Percentiles rank a stretch among this genome's conserved stretches.
Evolutionary conservation across 1,140 invertebrate genomes (phyloP).

Genomic region (Tetragnatha versicolor): DNA sequence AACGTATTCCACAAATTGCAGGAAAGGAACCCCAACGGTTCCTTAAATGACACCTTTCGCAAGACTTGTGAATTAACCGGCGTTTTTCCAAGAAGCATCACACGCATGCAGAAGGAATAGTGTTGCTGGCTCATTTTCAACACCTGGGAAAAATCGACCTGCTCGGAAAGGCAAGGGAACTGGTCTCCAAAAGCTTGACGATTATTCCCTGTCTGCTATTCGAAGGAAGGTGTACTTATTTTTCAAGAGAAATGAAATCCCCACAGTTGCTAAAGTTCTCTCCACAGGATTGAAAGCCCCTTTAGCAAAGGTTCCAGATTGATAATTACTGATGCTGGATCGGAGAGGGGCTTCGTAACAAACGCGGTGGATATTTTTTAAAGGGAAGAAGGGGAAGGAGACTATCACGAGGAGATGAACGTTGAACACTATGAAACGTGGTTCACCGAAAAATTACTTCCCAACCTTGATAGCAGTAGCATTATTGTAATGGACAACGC

Average conservation of each 20-base stretch:
- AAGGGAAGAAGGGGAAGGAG: slow-evolving; percentile 35
- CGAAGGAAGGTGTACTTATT: neutral
- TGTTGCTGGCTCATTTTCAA: neutral
- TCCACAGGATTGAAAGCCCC: slow-evolving; percentile 3
- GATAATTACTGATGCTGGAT: neutral
- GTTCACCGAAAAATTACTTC: slow-evolving; percentile 59
- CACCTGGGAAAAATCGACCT: slow-evolving; percentile 11
- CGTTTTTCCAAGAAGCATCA: neutral
- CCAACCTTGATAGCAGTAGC: slow-evolving; percentile 59
- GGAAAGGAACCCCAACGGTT: neutral
- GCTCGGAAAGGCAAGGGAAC: neutral
- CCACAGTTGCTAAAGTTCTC: neutral
- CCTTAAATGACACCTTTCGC: neutral
- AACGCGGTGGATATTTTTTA: neutral
- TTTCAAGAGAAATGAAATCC: too few relatives aligned
- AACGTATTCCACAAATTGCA: neutral
- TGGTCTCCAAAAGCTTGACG: neutral
- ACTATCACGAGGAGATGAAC: slow-evolving; percentile 59
- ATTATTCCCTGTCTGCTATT: neutral
- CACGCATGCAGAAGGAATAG: neutral
- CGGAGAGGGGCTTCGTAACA: neutral
- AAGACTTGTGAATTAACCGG: neutral
- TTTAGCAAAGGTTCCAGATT: neutral
- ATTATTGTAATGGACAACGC: too few relatives aligned
- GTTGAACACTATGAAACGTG: slow-evolving; percentile 50